Conservation (phyloP, 2,113 vertebrate genomes). For the Callaeas wilsoni region DNA sequence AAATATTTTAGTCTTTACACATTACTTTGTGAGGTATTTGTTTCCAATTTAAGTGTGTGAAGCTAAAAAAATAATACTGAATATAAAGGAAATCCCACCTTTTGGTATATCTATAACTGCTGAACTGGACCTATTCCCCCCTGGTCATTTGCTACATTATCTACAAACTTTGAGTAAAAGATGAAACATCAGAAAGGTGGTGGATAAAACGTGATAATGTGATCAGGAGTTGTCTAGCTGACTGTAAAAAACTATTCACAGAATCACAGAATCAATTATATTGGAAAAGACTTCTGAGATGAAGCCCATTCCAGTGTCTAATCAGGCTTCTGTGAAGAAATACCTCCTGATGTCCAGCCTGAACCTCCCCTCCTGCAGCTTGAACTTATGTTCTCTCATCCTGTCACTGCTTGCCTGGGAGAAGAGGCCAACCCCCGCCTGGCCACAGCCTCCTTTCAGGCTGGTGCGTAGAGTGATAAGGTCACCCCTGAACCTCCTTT, state of each 20-base stretch:
- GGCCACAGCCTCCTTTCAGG: no score
- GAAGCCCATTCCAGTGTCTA: not conserved
- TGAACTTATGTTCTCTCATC: not conserved
- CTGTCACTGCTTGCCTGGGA: not conserved
- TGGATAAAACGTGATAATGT: not conserved
- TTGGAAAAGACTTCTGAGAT: not conserved
- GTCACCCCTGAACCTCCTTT: not conserved
- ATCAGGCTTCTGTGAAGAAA: not conserved
- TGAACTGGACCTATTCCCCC: not conserved
- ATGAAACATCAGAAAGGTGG: not conserved
- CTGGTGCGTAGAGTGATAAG: no score
- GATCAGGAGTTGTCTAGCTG: not conserved
- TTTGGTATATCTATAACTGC: not conserved
- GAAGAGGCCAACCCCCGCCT: accelerated
- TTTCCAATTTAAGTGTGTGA: not conserved
- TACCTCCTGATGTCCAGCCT: not conserved
- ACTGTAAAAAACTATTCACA: accelerated
- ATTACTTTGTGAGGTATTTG: not conserved
- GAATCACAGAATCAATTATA: not conserved
- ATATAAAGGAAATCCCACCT: not conserved
- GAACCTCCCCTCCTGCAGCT: not conserved
- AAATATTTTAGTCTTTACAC: not conserved
- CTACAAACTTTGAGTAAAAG: not conserved
- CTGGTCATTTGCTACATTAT: not conserved
- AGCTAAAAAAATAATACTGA: not conserved